A percentile compares a stretch with the other conserved stretches of the same genome.
These are phyloP conservation scores for Hipposideros armiger DNA, from an alignment of 2,113 vertebrate species.

Conservation along the genomic window DNA sequence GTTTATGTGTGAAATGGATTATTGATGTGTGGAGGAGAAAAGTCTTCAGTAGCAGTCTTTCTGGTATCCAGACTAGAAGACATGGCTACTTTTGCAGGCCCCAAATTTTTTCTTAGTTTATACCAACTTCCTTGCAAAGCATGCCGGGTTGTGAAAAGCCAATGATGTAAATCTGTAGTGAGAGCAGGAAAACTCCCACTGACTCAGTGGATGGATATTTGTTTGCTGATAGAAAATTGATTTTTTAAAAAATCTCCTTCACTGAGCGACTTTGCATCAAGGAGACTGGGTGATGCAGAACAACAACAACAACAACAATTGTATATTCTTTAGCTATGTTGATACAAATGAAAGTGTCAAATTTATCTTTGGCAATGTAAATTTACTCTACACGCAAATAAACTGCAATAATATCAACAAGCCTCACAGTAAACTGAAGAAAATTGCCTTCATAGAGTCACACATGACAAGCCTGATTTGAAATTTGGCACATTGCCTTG, in stretches of 20 bases:
- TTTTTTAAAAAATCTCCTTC: slow-evolving; percentile 42
- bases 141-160: slow-evolving; percentile 28
- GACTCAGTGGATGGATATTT: slow-evolving; percentile 8
- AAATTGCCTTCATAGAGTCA: slow-evolving; percentile 69
- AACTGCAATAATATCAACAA: slow-evolving; percentile 71
- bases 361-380: slow-evolving; percentile 68
- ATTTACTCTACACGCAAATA: slow-evolving; percentile 73
- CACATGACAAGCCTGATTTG: slow-evolving; percentile 65
- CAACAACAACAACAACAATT: background rate
- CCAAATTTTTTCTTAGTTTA: slow-evolving; percentile 31
- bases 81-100: slow-evolving; percentile 16
- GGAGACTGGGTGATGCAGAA: slow-evolving; percentile 70
- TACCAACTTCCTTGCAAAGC: slow-evolving; percentile 55
- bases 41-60: background rate
- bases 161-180: slow-evolving; percentile 23
- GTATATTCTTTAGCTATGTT: slow-evolving; percentile 57
- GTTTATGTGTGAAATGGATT: slow-evolving; percentile 52
- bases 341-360: slow-evolving; percentile 75
- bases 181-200: slow-evolving; percentile 32
- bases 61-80: background rate
- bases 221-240: slow-evolving; percentile 61
- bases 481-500: slow-evolving; percentile 44
- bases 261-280: slow-evolving; percentile 64
- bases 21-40: background rate
- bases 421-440: slow-evolving; percentile 70